phyloP scores from a whole-genome alignment of 2,888 invertebrate genomes.

The Andrena marginata region DNA sequence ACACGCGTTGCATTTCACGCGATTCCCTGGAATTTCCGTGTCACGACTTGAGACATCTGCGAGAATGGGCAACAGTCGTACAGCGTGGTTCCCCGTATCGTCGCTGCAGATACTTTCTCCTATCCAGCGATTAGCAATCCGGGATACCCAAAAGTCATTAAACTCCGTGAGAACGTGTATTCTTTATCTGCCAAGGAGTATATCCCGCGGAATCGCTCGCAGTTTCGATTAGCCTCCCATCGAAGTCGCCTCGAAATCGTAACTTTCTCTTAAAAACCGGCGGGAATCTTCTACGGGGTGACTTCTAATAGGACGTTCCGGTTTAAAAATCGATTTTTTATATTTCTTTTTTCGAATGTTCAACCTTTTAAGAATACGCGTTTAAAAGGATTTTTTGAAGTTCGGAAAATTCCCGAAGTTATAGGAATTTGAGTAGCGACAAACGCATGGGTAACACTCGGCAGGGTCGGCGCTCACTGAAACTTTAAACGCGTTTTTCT shows the following conservation, averaged over 20 bases:
- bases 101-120: conserved; percentile 66
- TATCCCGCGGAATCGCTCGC: conserved; percentile 7
- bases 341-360: no score
- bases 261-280: conserved; percentile 40
- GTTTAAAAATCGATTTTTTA: no score
- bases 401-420: no score
- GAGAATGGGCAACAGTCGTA: conserved; percentile 21
- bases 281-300: background rate
- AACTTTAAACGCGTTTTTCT: no score
- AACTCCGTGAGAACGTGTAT: conserved; percentile 53
- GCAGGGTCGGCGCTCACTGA: no score
- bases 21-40: conserved; percentile 1
- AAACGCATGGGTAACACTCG: no score
- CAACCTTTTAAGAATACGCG: no score
- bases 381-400: no score
- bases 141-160: conserved; percentile 69
- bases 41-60: conserved; percentile 22
- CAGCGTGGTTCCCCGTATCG: conserved; percentile 44
- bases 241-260: background rate
- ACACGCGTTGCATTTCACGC: conserved; percentile 1
- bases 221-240: conserved; percentile 29
- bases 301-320: background rate
- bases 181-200: conserved; percentile 20
- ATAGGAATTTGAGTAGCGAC: no score
- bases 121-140: conserved; percentile 53